These are phyloP conservation scores for Hypotaenidia philippensis DNA, from an alignment of 2,797 vertebrate species.

Conservation along the genomic window DNA sequence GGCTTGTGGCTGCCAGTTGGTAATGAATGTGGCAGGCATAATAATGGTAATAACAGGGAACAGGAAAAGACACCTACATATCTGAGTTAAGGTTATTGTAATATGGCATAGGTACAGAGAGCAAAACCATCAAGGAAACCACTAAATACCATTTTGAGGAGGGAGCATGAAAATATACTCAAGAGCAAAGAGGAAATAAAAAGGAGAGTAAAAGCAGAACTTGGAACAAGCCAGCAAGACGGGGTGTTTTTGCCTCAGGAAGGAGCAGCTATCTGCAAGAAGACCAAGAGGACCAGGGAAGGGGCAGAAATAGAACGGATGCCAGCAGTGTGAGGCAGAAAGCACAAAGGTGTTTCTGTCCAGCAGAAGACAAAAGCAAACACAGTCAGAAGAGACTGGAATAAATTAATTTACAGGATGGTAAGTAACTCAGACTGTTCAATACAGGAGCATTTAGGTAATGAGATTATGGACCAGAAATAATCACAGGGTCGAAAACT, in stretches of 20 bases:
- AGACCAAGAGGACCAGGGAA: background rate
- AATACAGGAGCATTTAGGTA: conserved; percentile 24
- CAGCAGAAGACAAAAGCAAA: conserved; percentile 23
- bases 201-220: background rate
- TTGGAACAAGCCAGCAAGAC: background rate
- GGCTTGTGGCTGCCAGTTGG: conserved; percentile 46
- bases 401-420: conserved; percentile 11
- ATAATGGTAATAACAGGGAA: conserved; percentile 32
- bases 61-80: conserved; percentile 45
- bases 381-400: background rate
- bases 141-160: conserved; percentile 16
- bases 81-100: conserved; percentile 24
- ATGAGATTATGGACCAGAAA: conserved; percentile 41
- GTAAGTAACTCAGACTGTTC: conserved; percentile 33
- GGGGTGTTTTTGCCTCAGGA: background rate
- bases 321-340: background rate
- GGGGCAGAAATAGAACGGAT: background rate
- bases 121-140: conserved; percentile 38
- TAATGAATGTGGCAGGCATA: conserved; percentile 58
- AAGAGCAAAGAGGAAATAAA: conserved; percentile 13
- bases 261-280: background rate
- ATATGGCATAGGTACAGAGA: background rate
- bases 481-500: background rate
- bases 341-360: background rate
- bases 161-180: background rate